Evolutionary conservation across 1,140 invertebrate species (phyloP).

Genomic region (Drosophila ananassae): DNA sequence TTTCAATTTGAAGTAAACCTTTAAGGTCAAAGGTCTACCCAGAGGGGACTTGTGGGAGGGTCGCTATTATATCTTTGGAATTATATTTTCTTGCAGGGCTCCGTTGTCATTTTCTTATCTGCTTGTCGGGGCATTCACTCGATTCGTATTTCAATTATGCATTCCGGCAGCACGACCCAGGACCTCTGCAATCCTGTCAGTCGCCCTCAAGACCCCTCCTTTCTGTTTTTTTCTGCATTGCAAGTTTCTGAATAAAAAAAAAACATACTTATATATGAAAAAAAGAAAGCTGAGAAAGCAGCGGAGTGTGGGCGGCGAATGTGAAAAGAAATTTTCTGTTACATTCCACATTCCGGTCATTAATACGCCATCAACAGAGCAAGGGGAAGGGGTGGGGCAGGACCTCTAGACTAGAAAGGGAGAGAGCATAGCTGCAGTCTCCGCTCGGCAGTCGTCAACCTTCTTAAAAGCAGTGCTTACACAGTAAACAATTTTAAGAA

Average conservation of each 20-base stretch:
- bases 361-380: conserved; percentile 74
- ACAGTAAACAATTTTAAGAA: too few species aligned
- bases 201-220: background rate
- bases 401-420: conserved; percentile 2
- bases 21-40: background rate
- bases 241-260: conserved; percentile 39
- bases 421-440: conserved; percentile 20
- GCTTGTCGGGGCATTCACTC: conserved; percentile 40
- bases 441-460: conserved; percentile 2
- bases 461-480: background rate
- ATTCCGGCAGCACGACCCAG: conserved; percentile 67
- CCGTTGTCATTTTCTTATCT: conserved; percentile 40
- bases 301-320: background rate
- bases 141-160: conserved; percentile 75
- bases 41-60: background rate
- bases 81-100: conserved; percentile 21
- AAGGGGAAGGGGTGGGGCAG: background rate
- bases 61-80: background rate
- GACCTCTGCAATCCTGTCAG: conserved; percentile 28
- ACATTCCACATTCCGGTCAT: conserved; percentile 80
- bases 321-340: conserved; percentile 50
- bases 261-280: conserved; percentile 2
- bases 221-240: conserved; percentile 17
- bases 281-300: conserved; percentile 1
- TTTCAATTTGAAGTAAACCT: background rate